Evolutionary conservation across 2,888 invertebrate species (phyloP), one percentile per base, ranked within the genome.

Genomic region (Scaptomyza flava): DNA sequence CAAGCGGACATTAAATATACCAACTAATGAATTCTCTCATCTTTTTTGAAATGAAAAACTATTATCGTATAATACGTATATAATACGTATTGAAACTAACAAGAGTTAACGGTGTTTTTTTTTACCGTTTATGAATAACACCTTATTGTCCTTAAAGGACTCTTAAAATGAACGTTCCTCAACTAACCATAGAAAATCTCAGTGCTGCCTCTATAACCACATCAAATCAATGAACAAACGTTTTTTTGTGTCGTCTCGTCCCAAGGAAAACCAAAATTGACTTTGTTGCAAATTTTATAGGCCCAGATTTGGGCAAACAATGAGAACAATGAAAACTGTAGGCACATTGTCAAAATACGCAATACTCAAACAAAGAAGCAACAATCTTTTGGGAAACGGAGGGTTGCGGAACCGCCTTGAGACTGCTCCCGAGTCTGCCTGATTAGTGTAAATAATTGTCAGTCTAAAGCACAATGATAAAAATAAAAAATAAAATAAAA

Each of bases 261-360:
- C 51, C 30, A 36, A 57, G 6, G 38, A 42, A 68, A 66, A 59
- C 48, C 56, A 31, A 76, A 87, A 85, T 85, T 85, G 83, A 85
- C 89, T 83, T 89, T 85, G 85, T 85, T 87, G 85, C 85, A 72
- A 89, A 85, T 89, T 85, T 89, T 87, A 89, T 85, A 70, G 82
- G 68, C 70, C 75, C 72, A 58, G 72, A 58, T 38, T 41, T 23
- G n/a, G 43, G 36, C 4, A 41, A 71, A 81, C 72, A 86, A 85
- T 57, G 62, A 66, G 27, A 48, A 73, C 72, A 88, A 80, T 43
- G 66, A 17, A 12, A 66, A 71, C 70, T 77, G 79, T 81, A 71
- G 87, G 74, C 71, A 70, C 81, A 89, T 88, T 84, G 84, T 84
- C 89, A 89, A 87, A 84, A 87, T 87, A 84, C 85, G 82, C 85